A percentile compares a stretch with the other conserved stretches of the same genome.
These are phyloP conservation scores for Xanthorhoe spadicearia DNA, from an alignment of 2,888 invertebrate genomes.

Conservation along the genomic window DNA sequence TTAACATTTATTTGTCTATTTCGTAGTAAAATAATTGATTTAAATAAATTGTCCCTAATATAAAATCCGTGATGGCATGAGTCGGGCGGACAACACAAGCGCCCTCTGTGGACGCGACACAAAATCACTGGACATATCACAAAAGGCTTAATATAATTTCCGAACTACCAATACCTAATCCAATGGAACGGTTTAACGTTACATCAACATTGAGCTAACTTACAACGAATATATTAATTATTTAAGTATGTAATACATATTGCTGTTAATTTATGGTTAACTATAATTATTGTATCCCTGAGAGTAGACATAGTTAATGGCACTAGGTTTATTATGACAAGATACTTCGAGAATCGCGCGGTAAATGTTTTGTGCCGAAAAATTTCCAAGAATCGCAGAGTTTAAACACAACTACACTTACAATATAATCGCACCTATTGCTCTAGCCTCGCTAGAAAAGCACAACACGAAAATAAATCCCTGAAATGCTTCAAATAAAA, in stretches of 20 bases:
- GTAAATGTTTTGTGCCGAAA: slow-evolving; percentile 68
- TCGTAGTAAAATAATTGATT: slow-evolving; percentile 32
- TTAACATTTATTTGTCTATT: slow-evolving; percentile 34
- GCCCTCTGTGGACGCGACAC: slow-evolving; percentile 40
- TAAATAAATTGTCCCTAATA: slow-evolving; percentile 42
- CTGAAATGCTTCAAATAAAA: slow-evolving; percentile 83
- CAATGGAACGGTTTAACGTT: slow-evolving; percentile 82
- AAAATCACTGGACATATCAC: slow-evolving; percentile 82
- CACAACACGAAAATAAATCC: slow-evolving; percentile 77
- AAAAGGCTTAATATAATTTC: slow-evolving; percentile 73
- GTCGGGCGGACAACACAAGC: slow-evolving; percentile 40
- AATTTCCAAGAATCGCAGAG: slow-evolving; percentile 55
- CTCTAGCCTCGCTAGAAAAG: slow-evolving; percentile 81
- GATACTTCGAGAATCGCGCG: slow-evolving; percentile 64
- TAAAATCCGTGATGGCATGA: slow-evolving; percentile 48
- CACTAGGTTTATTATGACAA: slow-evolving; percentile 82
- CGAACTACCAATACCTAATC: slow-evolving; percentile 80
- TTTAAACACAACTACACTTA: slow-evolving; percentile 63
- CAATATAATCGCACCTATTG: slow-evolving; percentile 65
- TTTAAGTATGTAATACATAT: slow-evolving; percentile 75
- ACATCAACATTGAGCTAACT: slow-evolving; percentile 83
- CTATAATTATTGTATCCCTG: slow-evolving; percentile 74
- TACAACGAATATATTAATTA: slow-evolving; percentile 78
- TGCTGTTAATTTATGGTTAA: slow-evolving; percentile 81
- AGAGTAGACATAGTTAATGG: slow-evolving; percentile 78